These are phyloP conservation scores for Lucifuga dentata DNA, from an alignment of 2,113 vertebrate species.

Conservation along the genomic window DNA sequence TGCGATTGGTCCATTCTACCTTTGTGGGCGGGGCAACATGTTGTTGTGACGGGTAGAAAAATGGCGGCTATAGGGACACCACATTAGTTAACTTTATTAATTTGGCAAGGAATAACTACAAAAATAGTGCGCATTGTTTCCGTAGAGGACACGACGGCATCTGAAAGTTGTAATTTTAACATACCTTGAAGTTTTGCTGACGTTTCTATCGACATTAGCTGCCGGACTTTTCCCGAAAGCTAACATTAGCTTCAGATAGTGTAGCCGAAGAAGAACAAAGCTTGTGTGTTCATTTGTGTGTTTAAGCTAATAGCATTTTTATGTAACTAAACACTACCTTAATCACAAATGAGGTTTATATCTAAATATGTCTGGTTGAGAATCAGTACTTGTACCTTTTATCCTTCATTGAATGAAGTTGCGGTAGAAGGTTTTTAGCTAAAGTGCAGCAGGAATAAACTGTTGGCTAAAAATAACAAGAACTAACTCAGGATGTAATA, in stretches of 20 bases:
- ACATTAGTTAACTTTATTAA: slow-evolving; percentile 63
- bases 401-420: too few species aligned
- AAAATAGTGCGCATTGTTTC: neutral
- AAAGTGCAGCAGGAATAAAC: too few species aligned
- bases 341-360: too few species aligned
- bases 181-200: neutral
- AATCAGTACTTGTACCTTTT: too few species aligned
- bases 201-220: neutral
- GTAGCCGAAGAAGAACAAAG: slow-evolving; percentile 49
- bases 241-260: slow-evolving; percentile 5
- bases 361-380: too few species aligned
- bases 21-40: slow-evolving; percentile 56
- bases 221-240: neutral
- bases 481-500: too few species aligned
- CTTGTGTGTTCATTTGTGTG: slow-evolving; percentile 24
- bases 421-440: too few species aligned
- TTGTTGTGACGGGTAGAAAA: slow-evolving; percentile 86
- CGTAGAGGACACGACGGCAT: neutral
- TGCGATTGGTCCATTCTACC: slow-evolving; percentile 53
- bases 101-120: slow-evolving; percentile 13
- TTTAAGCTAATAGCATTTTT: too few species aligned
- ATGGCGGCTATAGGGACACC: slow-evolving; percentile 85
- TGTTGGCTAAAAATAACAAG: too few species aligned
- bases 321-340: too few species aligned
- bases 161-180: neutral